Conservation (phyloP, 2,888 invertebrate genomes). For the Harpagoxenus sublaevis region DNA sequence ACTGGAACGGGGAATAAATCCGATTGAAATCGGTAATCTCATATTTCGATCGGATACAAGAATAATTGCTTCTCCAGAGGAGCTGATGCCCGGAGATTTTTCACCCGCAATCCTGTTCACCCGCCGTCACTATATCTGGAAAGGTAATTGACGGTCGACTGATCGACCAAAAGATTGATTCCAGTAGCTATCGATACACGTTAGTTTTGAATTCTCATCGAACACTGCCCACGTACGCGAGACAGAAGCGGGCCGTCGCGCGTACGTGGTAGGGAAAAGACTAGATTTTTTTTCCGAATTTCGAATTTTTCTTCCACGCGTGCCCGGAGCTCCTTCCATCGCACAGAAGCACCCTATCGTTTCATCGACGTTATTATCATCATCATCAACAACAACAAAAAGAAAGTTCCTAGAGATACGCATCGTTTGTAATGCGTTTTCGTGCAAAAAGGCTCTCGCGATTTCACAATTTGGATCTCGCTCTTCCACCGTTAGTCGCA, state of each 20-base stretch:
- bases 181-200: slow-evolving; percentile 38
- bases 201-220: slow-evolving; percentile 66
- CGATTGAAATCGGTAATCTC: background rate
- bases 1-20: background rate
- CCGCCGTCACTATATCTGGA: background rate
- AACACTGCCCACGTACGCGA: slow-evolving; percentile 69
- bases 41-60: background rate
- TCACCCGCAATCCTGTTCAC: background rate
- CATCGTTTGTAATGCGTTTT: slow-evolving; percentile 57
- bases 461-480: slow-evolving; percentile 62
- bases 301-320: slow-evolving; percentile 68
- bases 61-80: background rate
- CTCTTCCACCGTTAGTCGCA: slow-evolving; percentile 71
- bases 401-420: slow-evolving; percentile 55
- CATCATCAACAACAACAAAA: slow-evolving; percentile 59
- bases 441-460: slow-evolving; percentile 75
- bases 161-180: slow-evolving; percentile 48
- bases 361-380: slow-evolving; percentile 64
- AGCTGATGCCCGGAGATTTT: background rate
- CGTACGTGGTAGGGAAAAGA: slow-evolving; percentile 56
- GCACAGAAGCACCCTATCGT: slow-evolving; percentile 72
- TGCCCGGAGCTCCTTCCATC: slow-evolving; percentile 70
- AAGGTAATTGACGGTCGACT: slow-evolving; percentile 46
- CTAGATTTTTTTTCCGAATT: slow-evolving; percentile 51
- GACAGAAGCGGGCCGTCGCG: slow-evolving; percentile 42